Conservation (phyloP, 2,888 invertebrate genomes). For the Tenodera sinensis region DNA sequence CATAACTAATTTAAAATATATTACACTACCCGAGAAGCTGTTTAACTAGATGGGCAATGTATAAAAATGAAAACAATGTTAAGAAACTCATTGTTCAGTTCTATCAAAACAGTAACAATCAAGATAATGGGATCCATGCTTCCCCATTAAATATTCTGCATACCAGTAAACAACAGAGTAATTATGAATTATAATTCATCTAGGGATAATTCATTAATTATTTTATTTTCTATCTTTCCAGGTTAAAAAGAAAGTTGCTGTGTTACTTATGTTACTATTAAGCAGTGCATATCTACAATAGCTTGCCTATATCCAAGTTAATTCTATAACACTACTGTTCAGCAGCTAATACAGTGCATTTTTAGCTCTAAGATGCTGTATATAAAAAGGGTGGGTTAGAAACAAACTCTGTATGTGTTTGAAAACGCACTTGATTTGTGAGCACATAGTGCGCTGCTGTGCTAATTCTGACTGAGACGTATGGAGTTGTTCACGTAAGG, state of each 20-base stretch:
- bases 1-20: too few species aligned
- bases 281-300: neutral
- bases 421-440: constrained; percentile 54
- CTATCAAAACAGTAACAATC: neutral
- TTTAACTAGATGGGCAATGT: too few species aligned
- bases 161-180: neutral
- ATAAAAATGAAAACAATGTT: too few species aligned
- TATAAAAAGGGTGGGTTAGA: neutral
- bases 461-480: constrained; percentile 52
- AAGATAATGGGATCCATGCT: neutral
- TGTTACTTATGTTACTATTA: neutral
- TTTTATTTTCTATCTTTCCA: too few species aligned
- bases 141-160: neutral
- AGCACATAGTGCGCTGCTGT: constrained; percentile 52
- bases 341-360: neutral
- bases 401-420: neutral
- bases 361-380: neutral
- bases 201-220: neutral
- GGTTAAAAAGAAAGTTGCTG: neutral
- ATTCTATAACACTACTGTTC: neutral
- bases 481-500: constrained; percentile 50
- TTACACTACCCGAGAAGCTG: too few species aligned
- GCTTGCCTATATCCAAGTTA: neutral
- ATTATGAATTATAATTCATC: neutral
- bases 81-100: too few species aligned